Base-by-base conservation (phyloP, 2,888 invertebrate species). In the Rhodophaea formosa region DNA sequence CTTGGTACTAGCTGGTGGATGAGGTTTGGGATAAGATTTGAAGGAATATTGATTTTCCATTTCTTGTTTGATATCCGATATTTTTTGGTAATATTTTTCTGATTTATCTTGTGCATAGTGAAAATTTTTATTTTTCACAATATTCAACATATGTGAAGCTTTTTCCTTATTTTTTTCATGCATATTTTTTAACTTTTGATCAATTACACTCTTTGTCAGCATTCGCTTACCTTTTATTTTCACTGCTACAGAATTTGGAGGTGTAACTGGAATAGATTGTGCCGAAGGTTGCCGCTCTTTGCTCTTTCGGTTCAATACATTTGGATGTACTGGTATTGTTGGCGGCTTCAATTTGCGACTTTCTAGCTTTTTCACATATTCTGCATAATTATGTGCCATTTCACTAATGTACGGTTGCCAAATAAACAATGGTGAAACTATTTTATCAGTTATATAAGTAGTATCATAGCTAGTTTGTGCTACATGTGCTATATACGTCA, bases 401-500 rank as follows among this genome's bases (percentile, higher is more conserved):
- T 89, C 84, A 66, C 81, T 80, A 23, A 91, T 83, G 59, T 80
- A 84, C 7, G 90, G 88, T 63, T 89, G 89, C 90, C 89, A 90
- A 43, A 75, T 71, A 66, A 92, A 79, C 30, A 93, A 74, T 1
- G 93, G 92, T 44, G 75, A 71, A 17, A 93, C 79, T 51, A 93
- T 89, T 62, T 88, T 86, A 43, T 91, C 82, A 3, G 92, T 79
- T 17, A 92, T 84, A 65, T 87, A 93, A 32, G 77, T 82, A 45
- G 87, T 86, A 59, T 93, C 93, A 66, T 92, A 93, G 65, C 80
- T 70, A 45, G 72, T 65, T 66, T 91, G 87, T 32, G 91, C 92
- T 59, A 86, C 76, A 76, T 90, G 83, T 12, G 92, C 84, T 61
- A 92, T 81, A 43, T 77, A 80, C 42, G 84, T 73, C 51, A 92